Base-by-base conservation (phyloP, 1,140 invertebrate genomes). In the Phthorimaea operculella region DNA sequence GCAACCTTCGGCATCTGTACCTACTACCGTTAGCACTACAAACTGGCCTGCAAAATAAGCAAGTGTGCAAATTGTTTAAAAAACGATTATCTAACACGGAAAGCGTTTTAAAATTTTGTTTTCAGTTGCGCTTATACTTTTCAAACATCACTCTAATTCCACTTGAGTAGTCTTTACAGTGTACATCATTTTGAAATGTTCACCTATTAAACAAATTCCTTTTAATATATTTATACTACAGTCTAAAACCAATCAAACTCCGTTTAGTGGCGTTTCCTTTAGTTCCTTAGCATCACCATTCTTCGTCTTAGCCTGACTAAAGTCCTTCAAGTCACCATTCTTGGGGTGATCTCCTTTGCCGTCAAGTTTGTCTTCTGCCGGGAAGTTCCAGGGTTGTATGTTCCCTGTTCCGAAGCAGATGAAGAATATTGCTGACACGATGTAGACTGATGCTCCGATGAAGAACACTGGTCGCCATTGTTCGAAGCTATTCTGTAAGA, bases 401-500 rank as follows among this genome's bases (percentile, higher is more conserved):
- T 88, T 82, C 0, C 88, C 89, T 1, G 90, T 90, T 21, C 91
- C 91, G 36, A 92, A 90, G 4, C 90, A 18, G 77, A 90, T 89
- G 71, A 92, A 92, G 39, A 92, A 81, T 45, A 92, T 33, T 2
- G 91, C 91, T 2, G 92, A 90, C 0, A 92, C 83, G 17, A 89
- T 81, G 60, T 94, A 94, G 1, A 94, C 89, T 12, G 75, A 87
- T 1, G 92, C 88, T 9, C 92, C 91, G 28, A 94, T 89, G 70
- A 90, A 91, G 69, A 95, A 95, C 50, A 95, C 89, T 42, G 88
- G 86, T 47, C 90, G 88, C 94, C 94, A 96, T 61, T 92, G 88
- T 54, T 90, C 89, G 36, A 92, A 85, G 1, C 89, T 91, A 73
- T 92, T 90, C 92, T 95, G 76, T 63, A 86, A 70, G 6, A 39